Conservation (phyloP, 2,888 invertebrate genomes). For the Ganaspis brasiliensis region DNA sequence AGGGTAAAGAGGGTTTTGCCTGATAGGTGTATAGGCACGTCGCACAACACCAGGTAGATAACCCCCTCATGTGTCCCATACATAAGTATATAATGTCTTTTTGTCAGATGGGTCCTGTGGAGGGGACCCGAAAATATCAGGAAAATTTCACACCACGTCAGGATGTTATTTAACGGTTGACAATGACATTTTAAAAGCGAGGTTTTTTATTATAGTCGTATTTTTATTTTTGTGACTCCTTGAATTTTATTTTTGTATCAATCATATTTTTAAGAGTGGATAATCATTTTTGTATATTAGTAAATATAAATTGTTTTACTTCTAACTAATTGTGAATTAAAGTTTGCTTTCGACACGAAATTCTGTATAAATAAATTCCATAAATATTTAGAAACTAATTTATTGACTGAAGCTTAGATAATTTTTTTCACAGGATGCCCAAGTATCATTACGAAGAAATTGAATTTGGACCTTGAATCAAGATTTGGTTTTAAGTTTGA, state of each 20-base stretch:
- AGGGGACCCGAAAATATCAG: conserved; percentile 35
- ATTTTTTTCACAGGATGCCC: too few relatives aligned
- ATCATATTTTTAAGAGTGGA: too few relatives aligned
- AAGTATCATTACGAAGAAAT: too few relatives aligned
- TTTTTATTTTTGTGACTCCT: background rate
- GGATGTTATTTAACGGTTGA: conserved; percentile 34
- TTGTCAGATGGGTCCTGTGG: conserved; percentile 9
- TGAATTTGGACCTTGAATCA: too few relatives aligned
- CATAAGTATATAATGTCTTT: conserved; percentile 37
- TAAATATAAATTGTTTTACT: too few relatives aligned
- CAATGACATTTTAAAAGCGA: conserved; percentile 23
- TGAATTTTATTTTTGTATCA: background rate
- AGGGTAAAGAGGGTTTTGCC: conserved; percentile 26
- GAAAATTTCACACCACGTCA: conserved; percentile 40
- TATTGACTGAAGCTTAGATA: too few relatives aligned
- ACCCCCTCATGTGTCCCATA: conserved; percentile 31
- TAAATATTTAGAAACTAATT: too few relatives aligned
- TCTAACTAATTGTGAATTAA: too few relatives aligned
- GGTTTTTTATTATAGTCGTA: background rate
- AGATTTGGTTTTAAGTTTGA: too few relatives aligned
- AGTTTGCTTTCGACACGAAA: too few relatives aligned
- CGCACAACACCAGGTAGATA: conserved; percentile 51
- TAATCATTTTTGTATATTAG: too few relatives aligned
- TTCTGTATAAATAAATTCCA: too few relatives aligned
- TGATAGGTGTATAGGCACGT: conserved; percentile 41